Percentiles rank a stretch among this genome's conserved stretches.
Evolutionary conservation across 2,113 vertebrate genomes (phyloP).

Genomic region (Todiramphus chloris): DNA sequence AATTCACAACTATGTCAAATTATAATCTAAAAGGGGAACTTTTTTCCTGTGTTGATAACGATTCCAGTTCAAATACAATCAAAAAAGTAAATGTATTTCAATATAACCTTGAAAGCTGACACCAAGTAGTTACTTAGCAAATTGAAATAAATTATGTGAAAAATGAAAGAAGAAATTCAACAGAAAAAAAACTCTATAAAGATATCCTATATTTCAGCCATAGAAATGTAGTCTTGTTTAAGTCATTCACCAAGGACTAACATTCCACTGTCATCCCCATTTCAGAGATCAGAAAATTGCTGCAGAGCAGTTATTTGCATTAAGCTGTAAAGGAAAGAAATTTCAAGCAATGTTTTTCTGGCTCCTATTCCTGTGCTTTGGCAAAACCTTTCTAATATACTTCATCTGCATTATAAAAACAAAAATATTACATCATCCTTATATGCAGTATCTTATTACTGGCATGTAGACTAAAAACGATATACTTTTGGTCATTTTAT

Average conservation of each 20-base stretch:
- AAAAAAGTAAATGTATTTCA: conserved; percentile 21
- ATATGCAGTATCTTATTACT: background rate
- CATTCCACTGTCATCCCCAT: background rate
- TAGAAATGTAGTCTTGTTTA: background rate
- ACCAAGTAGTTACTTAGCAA: background rate
- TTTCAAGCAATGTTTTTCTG: background rate
- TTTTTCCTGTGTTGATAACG: background rate
- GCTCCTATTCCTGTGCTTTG: background rate
- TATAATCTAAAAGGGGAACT: background rate
- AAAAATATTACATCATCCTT: background rate
- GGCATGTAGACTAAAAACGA: background rate
- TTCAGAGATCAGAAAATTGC: conserved; percentile 20
- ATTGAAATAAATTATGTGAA: conserved; percentile 6
- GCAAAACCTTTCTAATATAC: background rate
- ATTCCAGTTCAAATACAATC: background rate
- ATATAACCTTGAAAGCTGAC: background rate
- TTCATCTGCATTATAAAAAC: background rate
- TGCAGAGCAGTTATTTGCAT: background rate
- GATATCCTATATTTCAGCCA: background rate
- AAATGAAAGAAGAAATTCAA: background rate
- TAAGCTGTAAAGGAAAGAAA: background rate
- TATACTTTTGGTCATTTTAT: background rate
- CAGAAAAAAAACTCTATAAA: background rate
- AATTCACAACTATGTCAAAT: background rate
- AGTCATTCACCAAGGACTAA: background rate